Base-by-base conservation (phyloP, 2,888 invertebrate species). In the Sinelater perroti region DNA sequence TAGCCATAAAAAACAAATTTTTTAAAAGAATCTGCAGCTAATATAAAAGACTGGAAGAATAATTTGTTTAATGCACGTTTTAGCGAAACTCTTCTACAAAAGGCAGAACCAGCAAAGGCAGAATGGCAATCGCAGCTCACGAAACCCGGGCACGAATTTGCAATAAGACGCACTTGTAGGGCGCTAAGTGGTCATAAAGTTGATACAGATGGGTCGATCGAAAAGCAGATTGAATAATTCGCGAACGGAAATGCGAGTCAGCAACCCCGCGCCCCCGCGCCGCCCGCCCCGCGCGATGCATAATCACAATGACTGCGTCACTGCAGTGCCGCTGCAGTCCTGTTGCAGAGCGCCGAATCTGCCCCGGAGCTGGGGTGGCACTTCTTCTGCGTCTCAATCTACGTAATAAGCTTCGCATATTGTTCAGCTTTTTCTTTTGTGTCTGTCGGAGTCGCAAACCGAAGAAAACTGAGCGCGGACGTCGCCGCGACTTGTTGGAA, bases 111-210 rank as follows among this genome's bases (percentile, higher is more conserved):
- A n/a, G n/a, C n/a, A n/a, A n/a, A n/a, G n/a, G n/a, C n/a, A n/a
- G n/a, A n/a, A n/a, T n/a, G n/a, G n/a, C n/a, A n/a, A n/a, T n/a
- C n/a, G n/a, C n/a, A n/a, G n/a, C 35, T n/a, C n/a, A n/a, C n/a
- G n/a, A 33, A 31, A 35, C 26, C n/a, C 7, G 18, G 3, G n/a
- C 10, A 20, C 6, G 21, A 46, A 36, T n/a, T 56, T 54, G 67
- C 64, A 66, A 70, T 71, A 69, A 71, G 65, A 63, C 70, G 70
- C 72, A 71, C 69, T 72, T 71, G 71, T 67, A 68, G 65, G 68
- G 61, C 59, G 68, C 66, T 67, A 70, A 67, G 63, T 64, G 65
- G 66, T 64, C 68, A 71, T 72, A 72, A 72, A 71, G 64, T 62
- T 68, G 66, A 68, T 70, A 66, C 70, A 69, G 66, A 69, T 67